Conservation (phyloP, 1,140 invertebrate species). For the Aradophagus sp. region DNA sequence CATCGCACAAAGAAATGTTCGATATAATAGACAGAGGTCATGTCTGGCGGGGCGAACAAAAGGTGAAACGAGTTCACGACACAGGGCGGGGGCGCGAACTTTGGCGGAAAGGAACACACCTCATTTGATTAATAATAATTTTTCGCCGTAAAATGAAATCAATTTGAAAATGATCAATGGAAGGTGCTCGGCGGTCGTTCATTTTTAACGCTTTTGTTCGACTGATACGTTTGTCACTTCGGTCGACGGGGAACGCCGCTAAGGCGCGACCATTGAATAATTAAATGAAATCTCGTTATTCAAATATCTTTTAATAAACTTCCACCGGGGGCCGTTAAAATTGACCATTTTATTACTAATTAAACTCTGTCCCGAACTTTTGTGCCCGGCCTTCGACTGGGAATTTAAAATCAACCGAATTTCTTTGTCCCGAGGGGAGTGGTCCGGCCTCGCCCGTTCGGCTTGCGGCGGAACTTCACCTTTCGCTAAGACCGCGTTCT, state of each 20-base stretch:
- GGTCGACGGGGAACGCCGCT: slow-evolving; percentile 9
- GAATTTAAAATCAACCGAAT: slow-evolving; percentile 25
- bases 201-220: slow-evolving; percentile 37
- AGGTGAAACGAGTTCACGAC: no score
- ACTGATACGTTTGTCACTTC: slow-evolving; percentile 36
- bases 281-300: slow-evolving; percentile 48
- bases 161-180: slow-evolving; percentile 18
- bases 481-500: slow-evolving; percentile 8
- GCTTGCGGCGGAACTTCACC: slow-evolving; percentile 6
- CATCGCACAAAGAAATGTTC: no score
- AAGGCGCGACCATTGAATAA: slow-evolving; percentile 20
- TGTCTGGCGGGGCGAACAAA: no score
- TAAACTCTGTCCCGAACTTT: slow-evolving; percentile 29
- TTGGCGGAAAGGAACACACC: slow-evolving; percentile 7
- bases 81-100: neutral
- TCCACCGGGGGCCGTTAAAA: slow-evolving; percentile 15
- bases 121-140: slow-evolving; percentile 26
- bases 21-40: no score
- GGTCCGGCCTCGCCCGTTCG: neutral
- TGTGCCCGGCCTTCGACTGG: slow-evolving; percentile 11
- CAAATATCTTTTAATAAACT: slow-evolving; percentile 52
- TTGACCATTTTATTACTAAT: slow-evolving; percentile 47
- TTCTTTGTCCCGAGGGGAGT: slow-evolving; percentile 19
- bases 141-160: slow-evolving; percentile 20
- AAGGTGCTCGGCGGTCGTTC: slow-evolving; percentile 12